These are phyloP conservation scores for Erpetoichthys calabaricus DNA, from an alignment of 2,797 vertebrate genomes.

Conservation along the genomic window DNA sequence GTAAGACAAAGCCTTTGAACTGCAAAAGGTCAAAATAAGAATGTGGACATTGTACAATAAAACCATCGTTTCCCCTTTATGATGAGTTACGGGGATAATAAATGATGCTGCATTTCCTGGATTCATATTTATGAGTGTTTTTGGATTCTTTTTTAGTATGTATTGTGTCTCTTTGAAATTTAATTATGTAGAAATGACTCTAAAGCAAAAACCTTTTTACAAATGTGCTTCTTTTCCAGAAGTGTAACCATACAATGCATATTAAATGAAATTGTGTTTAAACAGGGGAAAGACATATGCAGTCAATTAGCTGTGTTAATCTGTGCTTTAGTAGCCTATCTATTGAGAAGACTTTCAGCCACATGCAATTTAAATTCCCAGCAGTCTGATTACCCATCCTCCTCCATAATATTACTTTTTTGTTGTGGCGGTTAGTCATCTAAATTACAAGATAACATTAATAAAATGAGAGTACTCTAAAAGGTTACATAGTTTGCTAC, in stretches of 20 bases:
- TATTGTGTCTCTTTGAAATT: not conserved
- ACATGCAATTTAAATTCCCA: no score
- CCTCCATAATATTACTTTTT: no score
- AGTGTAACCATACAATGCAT: not conserved
- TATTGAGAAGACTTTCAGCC: no score
- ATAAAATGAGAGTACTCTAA: no score
- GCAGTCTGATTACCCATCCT: no score
- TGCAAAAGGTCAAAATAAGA: no score
- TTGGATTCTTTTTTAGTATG: not conserved
- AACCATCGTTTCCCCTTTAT: not conserved
- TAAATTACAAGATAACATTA: no score
- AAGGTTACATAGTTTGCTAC: no score
- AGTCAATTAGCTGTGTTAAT: slow-evolving; percentile 2
- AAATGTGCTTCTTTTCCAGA: not conserved
- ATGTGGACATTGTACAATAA: not conserved
- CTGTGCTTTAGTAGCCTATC: not conserved
- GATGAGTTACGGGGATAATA: not conserved
- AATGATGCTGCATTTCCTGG: not conserved
- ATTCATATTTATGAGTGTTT: not conserved
- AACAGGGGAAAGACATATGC: not conserved
- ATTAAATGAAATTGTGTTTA: not conserved
- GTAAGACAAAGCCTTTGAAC: no score
- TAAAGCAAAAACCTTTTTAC: not conserved
- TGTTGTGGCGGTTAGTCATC: no score
- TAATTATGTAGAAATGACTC: not conserved